These are phyloP conservation scores for Saturnia pavonia DNA, from an alignment of 2,888 invertebrate species.

Conservation along the genomic window DNA sequence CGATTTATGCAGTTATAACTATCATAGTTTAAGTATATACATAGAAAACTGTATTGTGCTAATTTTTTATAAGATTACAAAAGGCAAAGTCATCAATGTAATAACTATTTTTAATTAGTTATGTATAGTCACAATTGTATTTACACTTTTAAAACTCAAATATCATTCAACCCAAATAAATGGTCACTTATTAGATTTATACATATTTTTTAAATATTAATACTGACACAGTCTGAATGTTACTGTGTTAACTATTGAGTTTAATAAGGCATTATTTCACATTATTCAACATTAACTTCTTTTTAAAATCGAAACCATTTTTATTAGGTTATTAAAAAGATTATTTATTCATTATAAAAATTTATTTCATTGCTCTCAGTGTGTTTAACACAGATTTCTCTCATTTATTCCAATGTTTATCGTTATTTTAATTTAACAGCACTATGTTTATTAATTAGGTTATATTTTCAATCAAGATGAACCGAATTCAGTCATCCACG, in stretches of 20 bases:
- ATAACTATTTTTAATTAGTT: slow-evolving; percentile 7
- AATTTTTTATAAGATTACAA: slow-evolving; percentile 16
- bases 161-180: neutral
- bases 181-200: slow-evolving; percentile 12
- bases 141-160: slow-evolving; percentile 7
- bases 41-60: slow-evolving; percentile 16
- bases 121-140: slow-evolving; percentile 8
- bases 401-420: neutral
- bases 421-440: neutral
- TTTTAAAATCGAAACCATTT: neutral
- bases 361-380: neutral
- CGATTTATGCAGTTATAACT: slow-evolving; percentile 19
- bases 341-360: neutral
- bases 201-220: slow-evolving; percentile 45
- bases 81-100: slow-evolving; percentile 13
- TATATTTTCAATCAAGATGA: slow-evolving; percentile 86
- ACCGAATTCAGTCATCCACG: slow-evolving; percentile 99
- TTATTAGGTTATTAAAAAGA: neutral
- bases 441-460: slow-evolving; percentile 7
- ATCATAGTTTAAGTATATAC: slow-evolving; percentile 19
- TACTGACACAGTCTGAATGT: slow-evolving; percentile 68
- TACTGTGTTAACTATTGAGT: slow-evolving; percentile 40
- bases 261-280: neutral
- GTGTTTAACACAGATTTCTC: neutral
- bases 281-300: neutral